Conservation (phyloP, 2,113 vertebrate species). For the Notothenia rossii region DNA sequence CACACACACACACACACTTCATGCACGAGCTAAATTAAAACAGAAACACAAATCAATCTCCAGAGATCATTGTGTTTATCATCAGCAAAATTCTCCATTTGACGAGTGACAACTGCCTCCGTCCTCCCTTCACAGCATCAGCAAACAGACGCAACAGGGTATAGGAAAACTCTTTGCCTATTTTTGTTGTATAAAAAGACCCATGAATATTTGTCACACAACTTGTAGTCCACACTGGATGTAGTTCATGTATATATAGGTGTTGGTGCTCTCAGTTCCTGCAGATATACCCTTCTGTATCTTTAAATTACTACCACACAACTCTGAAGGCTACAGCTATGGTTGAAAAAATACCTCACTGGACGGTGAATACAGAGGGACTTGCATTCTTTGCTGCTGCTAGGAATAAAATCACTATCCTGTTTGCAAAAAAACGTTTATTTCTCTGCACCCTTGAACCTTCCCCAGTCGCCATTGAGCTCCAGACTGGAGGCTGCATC, state of each 20-base stretch:
- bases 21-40: neutral
- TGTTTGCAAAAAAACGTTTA: constrained; percentile 12
- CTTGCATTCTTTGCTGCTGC: constrained; percentile 14
- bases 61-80: constrained; percentile 8
- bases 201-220: constrained; percentile 55
- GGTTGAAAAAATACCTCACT: constrained; percentile 9
- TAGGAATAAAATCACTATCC: constrained; percentile 36
- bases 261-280: constrained; percentile 13
- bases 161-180: neutral
- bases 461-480: neutral
- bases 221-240: constrained; percentile 13
- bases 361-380: constrained; percentile 15
- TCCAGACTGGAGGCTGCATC: constrained; percentile 15
- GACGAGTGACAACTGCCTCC: neutral
- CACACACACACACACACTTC: neutral
- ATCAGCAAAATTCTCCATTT: constrained; percentile 18
- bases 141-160: neutral
- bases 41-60: neutral
- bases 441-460: neutral
- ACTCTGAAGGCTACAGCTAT: constrained; percentile 18
- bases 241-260: constrained; percentile 21
- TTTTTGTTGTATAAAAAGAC: constrained; percentile 29
- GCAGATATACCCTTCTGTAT: constrained; percentile 24
- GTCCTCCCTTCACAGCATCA: neutral
- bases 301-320: constrained; percentile 47